Base-by-base conservation (phyloP, 2,113 vertebrate genomes). In the Alexandromys fortis region DNA sequence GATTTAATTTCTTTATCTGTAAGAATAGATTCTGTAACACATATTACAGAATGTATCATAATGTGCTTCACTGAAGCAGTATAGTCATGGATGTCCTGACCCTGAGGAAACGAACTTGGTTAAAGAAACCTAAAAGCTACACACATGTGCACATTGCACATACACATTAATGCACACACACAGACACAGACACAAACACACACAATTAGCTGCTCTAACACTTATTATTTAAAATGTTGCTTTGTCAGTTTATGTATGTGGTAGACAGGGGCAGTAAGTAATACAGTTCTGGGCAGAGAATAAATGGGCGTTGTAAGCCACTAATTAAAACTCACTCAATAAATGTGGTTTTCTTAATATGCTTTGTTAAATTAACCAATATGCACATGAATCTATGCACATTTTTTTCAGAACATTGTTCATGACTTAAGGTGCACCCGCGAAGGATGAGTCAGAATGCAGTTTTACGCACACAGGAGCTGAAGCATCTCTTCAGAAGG, bases 311-410 rank as follows among this genome's bases (percentile, higher is more conserved):
- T 90, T 77, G 72, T 8, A 58, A 86, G 19, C 33, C 89, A 73
- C 13, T 89, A 26, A 73, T 55, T 95, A 81, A 90, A 89, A 79
- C 38, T 78, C 22, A 52, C 92, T 95, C 10, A 78, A 38, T 72
- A 42, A 45, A 86, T 70, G 14, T 89, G 38, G 19, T 89, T 92
- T 91, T 90, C 21, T 92, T 52, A 83, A 85, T 89, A 79, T 90
- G n/a, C 16, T 58, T 94, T 90, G 68, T 86, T 92, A 93, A 83
- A 30, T 55, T 96, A 58, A 95, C 70, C 67, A 35, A 30, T 89
- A 61, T 87, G 7, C 75, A 52, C 38, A 52, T 76, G 55, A 94
- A 83, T 89, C 63, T 89, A 38, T 45, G 10, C 49, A 83, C 77
- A 28, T 13, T 89, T 95, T 91, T 91, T 82, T 63, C 52, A 91